Conservation (phyloP, 2,797 vertebrate genomes). For the Tiaroga cobitis region DNA sequence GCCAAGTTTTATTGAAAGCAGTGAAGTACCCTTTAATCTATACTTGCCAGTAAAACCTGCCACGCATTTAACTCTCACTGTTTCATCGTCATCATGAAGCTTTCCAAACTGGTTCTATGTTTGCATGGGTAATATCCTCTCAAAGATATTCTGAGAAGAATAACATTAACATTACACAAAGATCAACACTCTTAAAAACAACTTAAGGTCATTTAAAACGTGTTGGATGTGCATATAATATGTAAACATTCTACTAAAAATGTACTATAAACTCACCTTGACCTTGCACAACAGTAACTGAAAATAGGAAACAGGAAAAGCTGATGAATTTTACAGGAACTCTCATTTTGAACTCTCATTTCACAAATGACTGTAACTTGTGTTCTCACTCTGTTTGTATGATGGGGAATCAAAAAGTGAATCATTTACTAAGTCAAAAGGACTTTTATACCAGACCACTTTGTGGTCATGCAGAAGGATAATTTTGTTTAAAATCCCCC, state of each 20-base stretch:
- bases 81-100: conserved; percentile 22
- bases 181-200: not conserved
- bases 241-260: not conserved
- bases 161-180: not conserved
- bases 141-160: accelerated
- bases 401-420: not conserved
- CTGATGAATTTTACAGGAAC: not conserved
- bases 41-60: no score
- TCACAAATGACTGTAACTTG: not conserved
- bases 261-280: conserved; percentile 62
- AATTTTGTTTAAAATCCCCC: no score
- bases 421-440: not conserved
- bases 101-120: conserved; percentile 44
- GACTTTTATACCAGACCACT: conserved; percentile 19
- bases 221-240: not conserved
- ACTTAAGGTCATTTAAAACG: not conserved
- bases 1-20: no score
- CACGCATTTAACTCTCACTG: conserved; percentile 66
- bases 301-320: conserved; percentile 62
- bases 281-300: conserved; percentile 56
- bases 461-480: not conserved
- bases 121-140: conserved; percentile 17
- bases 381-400: not conserved
- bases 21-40: no score
- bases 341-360: conserved; percentile 37